Base-by-base conservation (phyloP, 2,888 invertebrate genomes). In the Herminia tarsipennalis region DNA sequence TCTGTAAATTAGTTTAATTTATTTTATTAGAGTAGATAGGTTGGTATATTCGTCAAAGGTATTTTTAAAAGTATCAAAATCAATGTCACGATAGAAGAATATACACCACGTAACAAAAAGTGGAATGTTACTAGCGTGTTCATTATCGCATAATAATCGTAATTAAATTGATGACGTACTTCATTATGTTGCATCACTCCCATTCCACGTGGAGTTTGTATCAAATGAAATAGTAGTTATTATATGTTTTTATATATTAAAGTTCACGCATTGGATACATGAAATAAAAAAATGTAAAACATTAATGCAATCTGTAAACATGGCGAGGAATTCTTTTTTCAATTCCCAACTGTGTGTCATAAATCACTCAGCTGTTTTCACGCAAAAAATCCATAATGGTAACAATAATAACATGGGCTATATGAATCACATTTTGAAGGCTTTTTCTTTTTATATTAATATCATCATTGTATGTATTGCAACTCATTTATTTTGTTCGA, bases 281-380 rank as follows among this genome's bases (percentile, higher is more conserved):
- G 58, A 63, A 71, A 71, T 69, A 74, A 72, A 76, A 73, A 60
- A 67, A 74, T 63, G 68, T 77, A 69, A 75, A 79, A 78, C 76
- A 78, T 82, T 78, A 81, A 78, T 78, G 77, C 77, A 83, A 81
- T 80, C 78, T 78, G 82, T 74, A 80, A 83, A 78, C 81, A 74
- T 72, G 78, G 68, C 70, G 78, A 74, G 77, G 75, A 73, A 78
- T 83, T 79, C 76, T 78, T 71, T 78, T 80, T 71, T 62, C 68
- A 78, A 81, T 80, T 83, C 87, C 84, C 87, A 63, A 73, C 75
- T 52, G 86, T 75, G 76, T 82, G 72, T 75, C 83, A 86, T 87
- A 86, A 86, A 87, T 87, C 86, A 87, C 83, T 87, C 84, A 85
- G 76, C 76, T 81, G 83, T 78, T 85, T 81, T 80, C 74, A 77